A percentile compares a stretch with the other conserved stretches of the same genome.
These are phyloP conservation scores for Torymus tubicola DNA, from an alignment of 2,888 invertebrate species.

Conservation along the genomic window DNA sequence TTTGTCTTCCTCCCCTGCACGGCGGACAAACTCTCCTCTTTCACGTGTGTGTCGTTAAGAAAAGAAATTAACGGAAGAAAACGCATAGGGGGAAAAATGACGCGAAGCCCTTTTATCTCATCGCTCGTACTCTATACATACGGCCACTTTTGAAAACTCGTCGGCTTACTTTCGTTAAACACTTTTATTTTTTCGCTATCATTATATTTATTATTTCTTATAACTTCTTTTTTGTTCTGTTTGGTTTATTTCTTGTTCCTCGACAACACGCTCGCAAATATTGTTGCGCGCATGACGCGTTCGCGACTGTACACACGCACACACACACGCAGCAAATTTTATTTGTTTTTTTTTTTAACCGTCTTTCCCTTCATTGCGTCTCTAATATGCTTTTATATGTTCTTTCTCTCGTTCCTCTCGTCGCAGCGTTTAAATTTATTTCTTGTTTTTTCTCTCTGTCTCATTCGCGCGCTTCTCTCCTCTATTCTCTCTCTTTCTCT, in stretches of 20 bases:
- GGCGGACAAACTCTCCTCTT: neutral
- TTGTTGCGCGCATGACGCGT: constrained; percentile 15
- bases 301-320: too few species aligned
- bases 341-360: too few species aligned
- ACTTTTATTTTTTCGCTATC: too few species aligned
- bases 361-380: too few species aligned
- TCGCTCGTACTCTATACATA: neutral
- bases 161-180: constrained; percentile 33
- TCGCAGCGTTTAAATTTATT: neutral
- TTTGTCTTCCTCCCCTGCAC: neutral
- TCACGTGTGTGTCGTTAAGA: neutral
- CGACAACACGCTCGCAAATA: constrained; percentile 19
- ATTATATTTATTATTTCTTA: neutral
- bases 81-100: neutral
- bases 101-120: neutral
- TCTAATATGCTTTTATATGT: too few species aligned
- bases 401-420: too few species aligned
- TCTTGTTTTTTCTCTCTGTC: neutral
- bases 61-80: constrained; percentile 3
- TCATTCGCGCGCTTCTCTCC: neutral
- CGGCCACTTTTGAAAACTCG: constrained; percentile 28
- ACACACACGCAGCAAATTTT: too few species aligned
- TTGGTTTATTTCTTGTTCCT: constrained; percentile 1
- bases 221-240: neutral
- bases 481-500: constrained; percentile 22